Percentiles rank a stretch among this genome's conserved stretches.
These are phyloP conservation scores for Mimas tiliae DNA, from an alignment of 2,888 invertebrate species.

Conservation along the genomic window DNA sequence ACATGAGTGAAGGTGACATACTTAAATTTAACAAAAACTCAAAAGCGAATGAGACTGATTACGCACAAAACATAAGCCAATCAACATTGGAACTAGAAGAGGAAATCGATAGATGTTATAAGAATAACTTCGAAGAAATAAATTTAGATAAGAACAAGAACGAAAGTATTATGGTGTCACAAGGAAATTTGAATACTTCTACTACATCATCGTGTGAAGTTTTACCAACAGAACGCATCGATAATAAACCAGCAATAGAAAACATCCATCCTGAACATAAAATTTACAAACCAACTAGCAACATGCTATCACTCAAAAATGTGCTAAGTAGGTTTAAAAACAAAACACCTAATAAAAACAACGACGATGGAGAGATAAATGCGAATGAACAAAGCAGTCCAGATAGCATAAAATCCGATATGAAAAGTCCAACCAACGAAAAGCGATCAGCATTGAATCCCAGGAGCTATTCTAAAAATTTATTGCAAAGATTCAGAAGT, in stretches of 20 bases:
- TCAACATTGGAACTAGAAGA: constrained; percentile 80
- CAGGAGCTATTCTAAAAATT: constrained; percentile 76
- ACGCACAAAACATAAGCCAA: constrained; percentile 71
- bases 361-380: constrained; percentile 69
- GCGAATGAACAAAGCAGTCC: constrained; percentile 72
- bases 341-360: constrained; percentile 68
- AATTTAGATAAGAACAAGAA: constrained; percentile 69
- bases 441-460: constrained; percentile 75
- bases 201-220: constrained; percentile 84
- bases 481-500: constrained; percentile 78
- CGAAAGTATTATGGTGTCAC: constrained; percentile 64
- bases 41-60: constrained; percentile 64
- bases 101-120: constrained; percentile 81
- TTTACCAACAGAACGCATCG: constrained; percentile 71
- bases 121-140: constrained; percentile 74
- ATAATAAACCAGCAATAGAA: constrained; percentile 74
- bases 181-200: constrained; percentile 79
- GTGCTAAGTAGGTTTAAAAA: constrained; percentile 83
- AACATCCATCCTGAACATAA: constrained; percentile 91
- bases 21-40: constrained; percentile 72
- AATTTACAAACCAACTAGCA: constrained; percentile 88
- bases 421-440: constrained; percentile 72
- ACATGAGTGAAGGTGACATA: constrained; percentile 75
- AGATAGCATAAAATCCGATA: constrained; percentile 63
- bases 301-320: constrained; percentile 82